Evolutionary conservation across 1,140 invertebrate genomes (phyloP).

Genomic region (Leptoteleia sp.): DNA sequence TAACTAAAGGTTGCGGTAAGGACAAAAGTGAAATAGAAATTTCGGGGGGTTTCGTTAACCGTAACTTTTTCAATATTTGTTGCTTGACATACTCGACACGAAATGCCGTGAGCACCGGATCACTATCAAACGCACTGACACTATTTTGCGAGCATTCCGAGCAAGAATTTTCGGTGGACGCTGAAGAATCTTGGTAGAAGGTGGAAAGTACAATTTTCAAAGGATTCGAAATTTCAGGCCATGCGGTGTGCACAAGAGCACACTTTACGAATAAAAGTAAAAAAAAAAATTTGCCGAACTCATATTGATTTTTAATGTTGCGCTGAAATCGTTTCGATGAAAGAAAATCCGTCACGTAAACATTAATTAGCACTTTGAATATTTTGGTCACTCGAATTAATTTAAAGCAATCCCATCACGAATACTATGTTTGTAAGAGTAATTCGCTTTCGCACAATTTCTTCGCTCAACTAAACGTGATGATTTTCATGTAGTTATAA

Average conservation of each 20-base stretch:
- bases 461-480: no score
- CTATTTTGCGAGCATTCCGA: constrained; percentile 73
- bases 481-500: constrained; percentile 39
- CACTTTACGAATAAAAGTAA: constrained; percentile 21
- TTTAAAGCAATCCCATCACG: constrained; percentile 42
- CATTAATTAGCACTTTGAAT: constrained; percentile 56
- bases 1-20: constrained; percentile 86
- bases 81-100: constrained; percentile 90
- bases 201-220: constrained; percentile 71
- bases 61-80: constrained; percentile 89
- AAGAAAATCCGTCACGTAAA: constrained; percentile 23
- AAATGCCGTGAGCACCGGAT: constrained; percentile 81
- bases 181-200: constrained; percentile 66
- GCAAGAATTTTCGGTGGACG: constrained; percentile 61
- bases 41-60: constrained; percentile 87
- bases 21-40: constrained; percentile 82
- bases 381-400: constrained; percentile 22
- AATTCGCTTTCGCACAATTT: no score
- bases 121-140: constrained; percentile 65
- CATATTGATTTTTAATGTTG: constrained; percentile 3
- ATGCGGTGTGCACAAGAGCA: constrained; percentile 43
- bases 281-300: constrained; percentile 57
- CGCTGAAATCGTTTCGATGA: constrained; percentile 2
- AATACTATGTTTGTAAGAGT: constrained; percentile 21
- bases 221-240: constrained; percentile 70